Base-by-base conservation (phyloP, 2,113 vertebrate genomes). In the Ardeotis arabs region DNA sequence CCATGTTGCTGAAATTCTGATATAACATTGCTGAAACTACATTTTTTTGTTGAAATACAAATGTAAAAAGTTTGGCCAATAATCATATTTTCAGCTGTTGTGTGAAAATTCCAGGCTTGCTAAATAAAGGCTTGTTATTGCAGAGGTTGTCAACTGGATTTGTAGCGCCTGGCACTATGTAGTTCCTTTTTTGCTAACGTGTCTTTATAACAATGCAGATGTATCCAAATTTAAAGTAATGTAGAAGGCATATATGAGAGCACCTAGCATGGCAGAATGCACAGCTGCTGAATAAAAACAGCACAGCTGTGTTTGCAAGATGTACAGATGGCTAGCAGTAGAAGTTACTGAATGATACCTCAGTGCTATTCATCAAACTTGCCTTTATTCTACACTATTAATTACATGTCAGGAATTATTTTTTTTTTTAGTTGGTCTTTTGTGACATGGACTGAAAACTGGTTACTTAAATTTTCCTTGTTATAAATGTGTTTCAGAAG, bases 81-180 rank as follows among this genome's bases (percentile, higher is more conserved):
- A 81, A 89, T 56, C 63, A 18, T 24, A 14, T 74, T 94, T 86
- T 70, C 75, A 88, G 59, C 44, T 68, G 23, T 75, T 88, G 35
- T 1, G 1, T 50, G 84, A 93, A 96, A 96, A 94, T 94, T 90
- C 67, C 70, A 60, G 95, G 66, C 84, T 90, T 96, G 85, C 95
- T 94, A 96, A 95, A 97, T 97, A 97, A 89, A 95, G 47, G 35
- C 53, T 96, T 83, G 73, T 73, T 96, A 86, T 85, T 97, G 95
- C 84, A 96, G 90, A 92, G 93, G 31, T 86, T 22, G 12, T 68
- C 72, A 75, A 3, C 21, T 86, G 70, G 58, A 78, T 80, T 95
- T 96, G 62, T 84, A 47, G 72, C 70, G 89, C 45, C 87, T 88
- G 94, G 66, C 33, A 35, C 9, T 68, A 58, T 29, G 24, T 33